phyloP scores from a whole-genome alignment of 2,888 invertebrate species.

The Diarsia rubi region DNA sequence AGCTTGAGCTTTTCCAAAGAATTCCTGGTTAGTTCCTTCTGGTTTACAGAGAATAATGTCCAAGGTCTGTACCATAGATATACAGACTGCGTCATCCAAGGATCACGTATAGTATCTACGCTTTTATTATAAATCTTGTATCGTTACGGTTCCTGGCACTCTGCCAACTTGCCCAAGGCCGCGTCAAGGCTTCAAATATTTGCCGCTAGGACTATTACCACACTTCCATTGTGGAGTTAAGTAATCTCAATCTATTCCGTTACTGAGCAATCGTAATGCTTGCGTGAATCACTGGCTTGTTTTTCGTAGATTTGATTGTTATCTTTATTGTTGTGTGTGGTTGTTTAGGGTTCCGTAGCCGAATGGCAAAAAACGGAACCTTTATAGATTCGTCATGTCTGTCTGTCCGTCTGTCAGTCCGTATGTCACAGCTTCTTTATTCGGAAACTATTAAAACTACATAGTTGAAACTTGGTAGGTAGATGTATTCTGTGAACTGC shows the following conservation, averaged over 20 bases:
- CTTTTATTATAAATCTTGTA: constrained; percentile 25
- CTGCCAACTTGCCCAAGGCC: constrained; percentile 56
- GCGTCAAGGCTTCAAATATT: constrained; percentile 42
- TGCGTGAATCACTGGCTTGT: constrained; percentile 27
- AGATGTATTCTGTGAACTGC: too few relatives aligned
- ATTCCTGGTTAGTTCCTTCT: constrained; percentile 2
- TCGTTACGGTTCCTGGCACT: constrained; percentile 40
- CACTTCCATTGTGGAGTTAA: constrained; percentile 19
- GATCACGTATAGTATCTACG: constrained; percentile 26
- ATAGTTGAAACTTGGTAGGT: too few relatives aligned
- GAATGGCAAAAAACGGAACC: too few relatives aligned
- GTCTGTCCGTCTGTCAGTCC: too few relatives aligned
- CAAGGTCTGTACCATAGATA: not conserved
- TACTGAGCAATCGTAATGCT: constrained; percentile 9
- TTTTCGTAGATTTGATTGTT: constrained; percentile 12
- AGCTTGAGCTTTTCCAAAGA: not conserved
- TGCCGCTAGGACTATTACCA: constrained; percentile 38
- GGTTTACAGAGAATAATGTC: not conserved
- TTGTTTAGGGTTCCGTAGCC: too few relatives aligned
- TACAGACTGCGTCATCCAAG: constrained; percentile 24
- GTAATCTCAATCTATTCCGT: constrained; percentile 25
- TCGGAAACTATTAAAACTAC: too few relatives aligned
- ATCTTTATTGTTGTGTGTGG: constrained; percentile 15
- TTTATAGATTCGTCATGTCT: too few relatives aligned
- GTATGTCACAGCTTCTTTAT: too few relatives aligned